Evolutionary conservation across 2,888 invertebrate species (phyloP).

Genomic region (Pterobdella sp.): DNA sequence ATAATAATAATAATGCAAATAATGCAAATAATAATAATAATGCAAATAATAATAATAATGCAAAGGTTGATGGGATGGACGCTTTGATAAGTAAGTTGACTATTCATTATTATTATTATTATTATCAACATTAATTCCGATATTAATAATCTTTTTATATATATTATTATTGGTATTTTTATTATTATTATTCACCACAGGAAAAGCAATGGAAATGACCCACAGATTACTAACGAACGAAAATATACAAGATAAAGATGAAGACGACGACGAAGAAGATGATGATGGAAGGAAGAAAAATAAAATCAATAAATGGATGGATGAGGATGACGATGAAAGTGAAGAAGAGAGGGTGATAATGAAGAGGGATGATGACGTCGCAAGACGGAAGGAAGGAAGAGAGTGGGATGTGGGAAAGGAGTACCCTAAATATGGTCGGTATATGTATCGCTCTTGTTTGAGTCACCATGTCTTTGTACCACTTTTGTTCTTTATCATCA

Average conservation of each 20-base stretch:
- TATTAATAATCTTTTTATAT: too few species aligned
- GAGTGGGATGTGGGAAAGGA: slow-evolving; percentile 38
- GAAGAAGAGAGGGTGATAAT: slow-evolving; percentile 17
- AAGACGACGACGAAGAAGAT: slow-evolving; percentile 4
- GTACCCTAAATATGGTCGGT: not conserved
- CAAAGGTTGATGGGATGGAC: too few species aligned
- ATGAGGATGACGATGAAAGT: slow-evolving; percentile 8
- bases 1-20: too few species aligned
- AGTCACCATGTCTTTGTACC: too few species aligned
- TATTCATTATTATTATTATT: too few species aligned
- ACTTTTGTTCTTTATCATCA: too few species aligned
- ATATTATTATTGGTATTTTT: too few species aligned
- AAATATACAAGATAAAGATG: not conserved
- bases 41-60: too few species aligned
- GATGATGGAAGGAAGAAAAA: too few species aligned
- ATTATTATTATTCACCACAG: not conserved
- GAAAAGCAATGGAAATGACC: not conserved
- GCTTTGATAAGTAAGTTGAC: not conserved
- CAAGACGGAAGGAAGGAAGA: slow-evolving; percentile 33
- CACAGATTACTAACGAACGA: not conserved
- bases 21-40: too few species aligned
- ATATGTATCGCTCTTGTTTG: not conserved
- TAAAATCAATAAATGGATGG: too few species aligned
- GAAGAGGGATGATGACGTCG: slow-evolving; percentile 33
- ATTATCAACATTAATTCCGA: too few species aligned